Conservation (phyloP, 2,888 invertebrate species). For the Agrochola macilenta region DNA sequence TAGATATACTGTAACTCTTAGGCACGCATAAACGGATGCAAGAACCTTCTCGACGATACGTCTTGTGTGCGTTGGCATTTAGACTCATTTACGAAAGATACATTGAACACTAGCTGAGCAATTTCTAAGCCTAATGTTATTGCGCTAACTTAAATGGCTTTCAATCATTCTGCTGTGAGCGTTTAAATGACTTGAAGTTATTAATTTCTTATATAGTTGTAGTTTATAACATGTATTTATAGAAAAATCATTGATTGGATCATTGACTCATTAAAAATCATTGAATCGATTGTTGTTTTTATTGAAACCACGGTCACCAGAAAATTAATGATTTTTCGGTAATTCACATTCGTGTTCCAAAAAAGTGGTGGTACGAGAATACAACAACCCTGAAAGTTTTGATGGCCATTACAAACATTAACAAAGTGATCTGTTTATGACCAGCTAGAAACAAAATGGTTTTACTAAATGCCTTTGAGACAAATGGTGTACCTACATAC, state of each 20-base stretch:
- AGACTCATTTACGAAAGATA: conserved; percentile 82
- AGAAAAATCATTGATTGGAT: not conserved
- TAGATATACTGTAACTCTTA: conserved; percentile 50
- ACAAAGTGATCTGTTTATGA: not conserved
- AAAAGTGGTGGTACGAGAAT: not conserved
- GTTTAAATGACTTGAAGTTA: not conserved
- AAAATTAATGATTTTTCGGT: not conserved
- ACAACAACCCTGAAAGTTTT: not conserved
- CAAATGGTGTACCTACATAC: not conserved
- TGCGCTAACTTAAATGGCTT: conserved; percentile 65
- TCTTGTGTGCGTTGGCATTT: conserved; percentile 83
- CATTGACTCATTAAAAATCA: not conserved
- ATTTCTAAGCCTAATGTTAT: conserved; percentile 74
- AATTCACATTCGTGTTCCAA: not conserved
- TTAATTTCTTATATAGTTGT: not conserved
- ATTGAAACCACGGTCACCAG: not conserved
- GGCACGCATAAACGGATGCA: conserved; percentile 62
- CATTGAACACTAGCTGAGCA: conserved; percentile 73
- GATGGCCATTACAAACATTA: not conserved
- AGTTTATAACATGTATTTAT: not conserved
- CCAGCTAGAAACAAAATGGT: not conserved
- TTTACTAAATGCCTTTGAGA: not conserved
- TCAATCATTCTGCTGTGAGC: conserved; percentile 1
- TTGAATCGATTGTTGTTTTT: not conserved
- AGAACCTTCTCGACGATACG: conserved; percentile 70